Percentiles rank a stretch among this genome's conserved stretches.
Conservation (phyloP, 2,113 vertebrate genomes). For the Danionella cerebrum region DNA sequence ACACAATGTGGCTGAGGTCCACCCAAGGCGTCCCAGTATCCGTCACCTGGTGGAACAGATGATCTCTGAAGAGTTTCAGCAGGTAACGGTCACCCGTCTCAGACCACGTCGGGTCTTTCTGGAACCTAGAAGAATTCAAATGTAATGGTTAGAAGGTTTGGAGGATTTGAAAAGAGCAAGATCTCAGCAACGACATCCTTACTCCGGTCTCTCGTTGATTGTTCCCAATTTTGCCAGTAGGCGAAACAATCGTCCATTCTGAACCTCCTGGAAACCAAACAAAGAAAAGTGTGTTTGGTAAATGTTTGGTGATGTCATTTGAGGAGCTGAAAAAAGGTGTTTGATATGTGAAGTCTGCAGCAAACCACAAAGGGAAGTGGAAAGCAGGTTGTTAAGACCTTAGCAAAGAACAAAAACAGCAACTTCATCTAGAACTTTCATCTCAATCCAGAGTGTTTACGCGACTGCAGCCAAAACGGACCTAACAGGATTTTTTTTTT, state of each 20-base stretch:
- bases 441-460: too few species aligned
- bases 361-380: too few species aligned
- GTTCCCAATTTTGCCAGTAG: constrained; percentile 97
- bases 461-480: too few species aligned
- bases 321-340: neutral
- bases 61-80: constrained; percentile 97
- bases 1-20: constrained; percentile 98
- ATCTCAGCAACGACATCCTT: constrained; percentile 50
- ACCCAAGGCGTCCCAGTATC: constrained; percentile 97
- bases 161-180: too few species aligned
- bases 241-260: constrained; percentile 96
- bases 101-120: constrained; percentile 97
- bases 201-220: constrained; percentile 98
- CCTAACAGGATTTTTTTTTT: too few species aligned
- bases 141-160: too few species aligned
- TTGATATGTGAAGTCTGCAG: neutral
- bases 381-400: neutral
- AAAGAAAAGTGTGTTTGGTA: neutral
- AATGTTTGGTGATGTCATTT: neutral
- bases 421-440: too few species aligned
- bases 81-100: constrained; percentile 97
- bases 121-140: constrained; percentile 71
- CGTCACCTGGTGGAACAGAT: constrained; percentile 98
- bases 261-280: constrained; percentile 80
- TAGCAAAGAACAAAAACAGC: too few species aligned